Evolutionary conservation across 2,113 vertebrate genomes (phyloP), one percentile per base, ranked within the genome.

Genomic region (Casuarius casuarius): DNA sequence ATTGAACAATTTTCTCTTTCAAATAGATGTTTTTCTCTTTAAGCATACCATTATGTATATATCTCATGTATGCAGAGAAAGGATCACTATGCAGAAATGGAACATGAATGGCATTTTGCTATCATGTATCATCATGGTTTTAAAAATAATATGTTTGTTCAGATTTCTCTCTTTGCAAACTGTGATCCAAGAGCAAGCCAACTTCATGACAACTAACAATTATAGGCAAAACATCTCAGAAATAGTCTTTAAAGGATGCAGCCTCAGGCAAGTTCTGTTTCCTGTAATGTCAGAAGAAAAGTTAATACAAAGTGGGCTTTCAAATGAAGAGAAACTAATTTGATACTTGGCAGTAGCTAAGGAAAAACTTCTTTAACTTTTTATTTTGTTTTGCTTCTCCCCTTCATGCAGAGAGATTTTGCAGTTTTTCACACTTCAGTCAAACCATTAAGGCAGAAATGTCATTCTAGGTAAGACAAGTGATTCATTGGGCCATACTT

Each of bases 271-370:
- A 96, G 86, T 97, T 97, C 93, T 97, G 95, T 97, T 98, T 98
- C 96, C 93, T 97, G 76, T 94, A 93, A 92, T 95, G 96, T 97
- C 96, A 96, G 91, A 94, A 89, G 78, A 92, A 94, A 98, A 97
- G 96, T 97, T 97, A 97, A 97, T 97, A 97, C 92, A 97, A 97
- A 98, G 92, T 94, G 48, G 92, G 94, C 96, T 96, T 97, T 98
- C 97, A 98, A 95, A 98, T 98, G 97, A 98, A 95, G 70, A 96
- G 97, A 98, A 98, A 97, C 95, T 98, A 97, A 97, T 98, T 95
- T 96, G 96, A 97, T 97, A 94, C 91, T 97, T 97, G 97, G 97
- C 95, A 95, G 88, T 94, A 97, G 79, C 80, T 95, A 90, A 97
- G 89, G 67, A 87, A 91, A 54, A 94, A 90, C 51, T 97, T 94